Conservation (phyloP, 2,113 vertebrate species). For the Callocephalon fimbriatum region DNA sequence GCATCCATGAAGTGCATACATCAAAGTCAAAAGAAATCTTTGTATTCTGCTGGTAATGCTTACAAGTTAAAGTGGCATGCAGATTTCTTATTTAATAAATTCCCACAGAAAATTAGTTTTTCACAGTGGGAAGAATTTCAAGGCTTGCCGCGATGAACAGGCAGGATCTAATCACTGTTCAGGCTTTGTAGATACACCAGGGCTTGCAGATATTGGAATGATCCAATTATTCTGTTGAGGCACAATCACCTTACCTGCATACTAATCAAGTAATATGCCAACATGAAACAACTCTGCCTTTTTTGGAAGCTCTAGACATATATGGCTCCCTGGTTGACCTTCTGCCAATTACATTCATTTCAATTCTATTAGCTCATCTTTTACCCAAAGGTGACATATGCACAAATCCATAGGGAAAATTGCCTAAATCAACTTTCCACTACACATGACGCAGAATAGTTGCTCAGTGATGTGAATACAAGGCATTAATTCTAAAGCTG, state of each 20-base stretch:
- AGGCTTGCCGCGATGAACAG: conserved; percentile 81
- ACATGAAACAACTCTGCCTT: conserved; percentile 68
- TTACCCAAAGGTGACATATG: conserved; percentile 79
- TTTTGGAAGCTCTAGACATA: conserved; percentile 73
- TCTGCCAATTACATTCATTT: conserved; percentile 80
- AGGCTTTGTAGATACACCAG: conserved; percentile 85
- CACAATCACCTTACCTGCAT: conserved; percentile 80
- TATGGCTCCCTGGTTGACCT: conserved; percentile 72
- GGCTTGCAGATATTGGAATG: conserved; percentile 81
- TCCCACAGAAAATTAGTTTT: conserved; percentile 89
- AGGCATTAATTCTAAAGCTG: conserved; percentile 2
- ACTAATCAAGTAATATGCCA: conserved; percentile 77
- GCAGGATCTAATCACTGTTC: conserved; percentile 86
- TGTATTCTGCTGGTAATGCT: conserved; percentile 75
- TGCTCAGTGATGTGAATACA: neutral
- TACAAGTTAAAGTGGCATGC: conserved; percentile 84
- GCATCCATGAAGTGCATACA: conserved; percentile 64
- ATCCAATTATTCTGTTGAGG: conserved; percentile 85
- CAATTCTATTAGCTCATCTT: conserved; percentile 83
- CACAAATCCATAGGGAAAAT: conserved; percentile 58
- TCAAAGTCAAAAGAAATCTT: conserved; percentile 80
- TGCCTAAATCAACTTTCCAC: conserved; percentile 51
- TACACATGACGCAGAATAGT: neutral
- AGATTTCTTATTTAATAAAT: conserved; percentile 89
- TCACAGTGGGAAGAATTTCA: conserved; percentile 87